phyloP scores from a whole-genome alignment of 1,140 invertebrate species.

The Drosophila albomicans region DNA sequence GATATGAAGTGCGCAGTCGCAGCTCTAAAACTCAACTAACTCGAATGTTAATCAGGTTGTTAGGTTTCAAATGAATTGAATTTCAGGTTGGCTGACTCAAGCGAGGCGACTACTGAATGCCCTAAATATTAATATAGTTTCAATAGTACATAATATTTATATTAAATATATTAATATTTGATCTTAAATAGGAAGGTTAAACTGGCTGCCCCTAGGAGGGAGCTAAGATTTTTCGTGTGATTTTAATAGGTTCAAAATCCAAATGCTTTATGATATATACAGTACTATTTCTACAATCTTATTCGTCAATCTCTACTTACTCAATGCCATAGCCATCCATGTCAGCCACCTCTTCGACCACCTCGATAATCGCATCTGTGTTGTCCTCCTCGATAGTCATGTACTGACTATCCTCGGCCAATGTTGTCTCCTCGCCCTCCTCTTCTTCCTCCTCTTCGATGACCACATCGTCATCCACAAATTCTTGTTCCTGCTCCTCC shows the following conservation, averaged over 20 bases:
- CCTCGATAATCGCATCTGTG: conserved; percentile 69
- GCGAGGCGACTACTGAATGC: conserved; percentile 18
- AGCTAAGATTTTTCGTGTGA: too few relatives aligned
- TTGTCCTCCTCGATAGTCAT: conserved; percentile 60
- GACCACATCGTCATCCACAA: conserved; percentile 47
- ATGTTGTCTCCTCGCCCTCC: neutral
- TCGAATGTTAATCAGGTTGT: conserved; percentile 7
- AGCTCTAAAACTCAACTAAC: conserved; percentile 55
- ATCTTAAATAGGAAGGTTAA: too few relatives aligned
- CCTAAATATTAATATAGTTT: conserved; percentile 6
- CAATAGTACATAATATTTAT: too few relatives aligned
- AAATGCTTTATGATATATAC: too few relatives aligned
- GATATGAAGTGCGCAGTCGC: conserved; percentile 35
- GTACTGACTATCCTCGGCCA: conserved; percentile 37
- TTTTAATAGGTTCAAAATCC: too few relatives aligned
- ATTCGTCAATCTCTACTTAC: conserved; percentile 43
- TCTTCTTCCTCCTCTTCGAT: conserved; percentile 52
- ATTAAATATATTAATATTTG: too few relatives aligned
- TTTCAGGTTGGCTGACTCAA: neutral
- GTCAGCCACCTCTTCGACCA: conserved; percentile 63
- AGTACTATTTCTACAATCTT: too few relatives aligned
- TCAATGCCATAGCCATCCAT: conserved; percentile 62
- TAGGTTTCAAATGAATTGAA: conserved; percentile 35
- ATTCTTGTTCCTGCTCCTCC: conserved; percentile 27
- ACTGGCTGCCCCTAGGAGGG: too few relatives aligned